These are phyloP conservation scores for Hoplias malabaricus DNA, from an alignment of 2,113 vertebrate genomes.

Conservation along the genomic window DNA sequence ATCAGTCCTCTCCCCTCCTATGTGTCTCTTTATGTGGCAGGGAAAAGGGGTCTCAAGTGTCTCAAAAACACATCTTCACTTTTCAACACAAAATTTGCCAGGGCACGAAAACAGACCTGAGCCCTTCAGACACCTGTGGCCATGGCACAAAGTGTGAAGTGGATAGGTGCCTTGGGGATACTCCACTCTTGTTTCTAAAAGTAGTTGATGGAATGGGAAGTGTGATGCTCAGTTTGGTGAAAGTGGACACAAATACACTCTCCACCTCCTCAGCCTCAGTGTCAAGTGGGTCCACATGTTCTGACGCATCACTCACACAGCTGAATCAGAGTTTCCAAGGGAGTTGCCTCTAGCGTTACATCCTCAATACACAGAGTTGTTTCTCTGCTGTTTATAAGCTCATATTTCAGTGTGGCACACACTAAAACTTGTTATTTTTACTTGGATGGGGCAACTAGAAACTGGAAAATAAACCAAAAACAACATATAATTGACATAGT, in stretches of 20 bases:
- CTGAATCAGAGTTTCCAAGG: not conserved
- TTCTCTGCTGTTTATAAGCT: not conserved
- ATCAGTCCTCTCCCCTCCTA: slow-evolving; percentile 22
- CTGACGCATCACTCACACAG: not conserved
- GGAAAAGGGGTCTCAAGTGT: not conserved
- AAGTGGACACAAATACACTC: slow-evolving; percentile 16
- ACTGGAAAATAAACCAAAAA: too few species aligned
- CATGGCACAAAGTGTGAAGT: slow-evolving; percentile 26
- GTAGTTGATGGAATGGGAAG: slow-evolving; percentile 17
- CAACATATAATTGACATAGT: too few species aligned
- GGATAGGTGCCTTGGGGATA: slow-evolving; percentile 22
- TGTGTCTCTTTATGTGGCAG: slow-evolving; percentile 8
- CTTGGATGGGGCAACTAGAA: too few species aligned
- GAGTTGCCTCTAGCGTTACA: slow-evolving; percentile 1
- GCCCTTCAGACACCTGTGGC: slow-evolving; percentile 24
- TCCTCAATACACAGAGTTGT: not conserved
- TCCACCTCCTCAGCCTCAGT: not conserved
- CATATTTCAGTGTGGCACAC: not conserved
- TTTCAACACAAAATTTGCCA: not conserved
- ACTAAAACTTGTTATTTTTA: too few species aligned
- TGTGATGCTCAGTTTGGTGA: slow-evolving; percentile 24
- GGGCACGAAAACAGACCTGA: not conserved
- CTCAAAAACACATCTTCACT: slow-evolving; percentile 16
- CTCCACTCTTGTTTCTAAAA: slow-evolving; percentile 38
- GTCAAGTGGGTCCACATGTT: slow-evolving; percentile 13